Conservation (phyloP, 2,888 invertebrate species). For the Mycogona germanica region DNA sequence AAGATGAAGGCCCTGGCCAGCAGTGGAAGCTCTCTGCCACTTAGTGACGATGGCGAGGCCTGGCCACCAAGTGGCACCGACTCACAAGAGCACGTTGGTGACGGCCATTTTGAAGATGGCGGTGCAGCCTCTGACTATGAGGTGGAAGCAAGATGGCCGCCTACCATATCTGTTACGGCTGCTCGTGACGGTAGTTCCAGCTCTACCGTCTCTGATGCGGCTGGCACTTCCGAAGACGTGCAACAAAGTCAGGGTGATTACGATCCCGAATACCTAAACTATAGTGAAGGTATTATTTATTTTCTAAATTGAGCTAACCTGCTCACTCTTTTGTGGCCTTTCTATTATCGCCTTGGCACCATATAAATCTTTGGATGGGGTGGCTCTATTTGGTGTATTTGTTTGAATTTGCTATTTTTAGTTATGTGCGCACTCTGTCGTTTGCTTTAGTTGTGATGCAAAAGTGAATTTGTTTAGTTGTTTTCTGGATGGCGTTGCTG, state of each 20-base stretch:
- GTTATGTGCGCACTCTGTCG: no score
- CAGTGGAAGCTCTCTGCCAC: constrained; percentile 9
- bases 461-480: no score
- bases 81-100: background rate
- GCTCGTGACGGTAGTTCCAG: constrained; percentile 13
- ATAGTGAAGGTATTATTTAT: constrained; percentile 7
- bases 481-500: no score
- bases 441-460: no score
- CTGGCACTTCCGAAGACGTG: constrained; percentile 12
- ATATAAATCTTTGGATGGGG: no score
- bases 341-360: no score
- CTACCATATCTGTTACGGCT: no score
- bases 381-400: no score
- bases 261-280: background rate
- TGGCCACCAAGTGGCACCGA: constrained; percentile 3
- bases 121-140: constrained; percentile 1
- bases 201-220: constrained; percentile 12
- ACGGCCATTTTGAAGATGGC: constrained; percentile 1
- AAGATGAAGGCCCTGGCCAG: background rate
- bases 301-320: no score
- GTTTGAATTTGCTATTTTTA: no score
- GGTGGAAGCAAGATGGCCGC: no score
- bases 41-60: constrained; percentile 9
- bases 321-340: no score
- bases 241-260: constrained; percentile 1